These are phyloP conservation scores for Xestia c-nigrum DNA, from an alignment of 2,888 invertebrate genomes.

Conservation along the genomic window DNA sequence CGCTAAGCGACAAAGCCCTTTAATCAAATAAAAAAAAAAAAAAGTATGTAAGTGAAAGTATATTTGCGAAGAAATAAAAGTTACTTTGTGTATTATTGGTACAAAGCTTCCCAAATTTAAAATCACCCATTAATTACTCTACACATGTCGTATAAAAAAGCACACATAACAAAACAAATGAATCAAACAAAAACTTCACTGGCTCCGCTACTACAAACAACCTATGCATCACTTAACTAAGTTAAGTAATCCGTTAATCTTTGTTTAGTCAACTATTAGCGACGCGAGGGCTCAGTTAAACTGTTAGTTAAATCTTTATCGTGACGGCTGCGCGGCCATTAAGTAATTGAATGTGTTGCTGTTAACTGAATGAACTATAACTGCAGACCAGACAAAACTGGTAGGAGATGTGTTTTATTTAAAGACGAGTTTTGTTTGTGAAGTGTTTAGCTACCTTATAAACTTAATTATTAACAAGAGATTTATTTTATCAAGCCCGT, in stretches of 20 bases:
- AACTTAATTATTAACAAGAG: neutral
- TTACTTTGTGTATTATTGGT: neutral
- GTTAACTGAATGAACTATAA: constrained; percentile 1
- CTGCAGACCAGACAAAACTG: neutral
- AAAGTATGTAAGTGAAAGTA: neutral
- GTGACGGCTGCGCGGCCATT: constrained; percentile 55
- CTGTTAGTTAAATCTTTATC: constrained; percentile 63
- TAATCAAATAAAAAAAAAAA: too few relatives aligned
- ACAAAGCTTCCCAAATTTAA: neutral
- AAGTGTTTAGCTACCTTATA: neutral
- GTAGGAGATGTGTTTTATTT: neutral
- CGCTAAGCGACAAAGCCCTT: too few relatives aligned
- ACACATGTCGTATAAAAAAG: neutral
- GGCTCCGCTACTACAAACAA: constrained; percentile 59
- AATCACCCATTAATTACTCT: neutral
- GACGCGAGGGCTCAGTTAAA: constrained; percentile 66
- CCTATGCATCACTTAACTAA: constrained; percentile 70
- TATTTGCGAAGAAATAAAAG: neutral
- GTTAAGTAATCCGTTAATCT: constrained; percentile 75
- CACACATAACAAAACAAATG: neutral
- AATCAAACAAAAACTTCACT: neutral
- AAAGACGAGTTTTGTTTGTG: constrained; percentile 2
- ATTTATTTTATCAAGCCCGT: too few relatives aligned
- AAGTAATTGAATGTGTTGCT: constrained; percentile 57
- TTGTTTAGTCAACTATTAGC: constrained; percentile 76